These are phyloP conservation scores for Gopherus evgoodei DNA, from an alignment of 2,113 vertebrate species.

Conservation along the genomic window DNA sequence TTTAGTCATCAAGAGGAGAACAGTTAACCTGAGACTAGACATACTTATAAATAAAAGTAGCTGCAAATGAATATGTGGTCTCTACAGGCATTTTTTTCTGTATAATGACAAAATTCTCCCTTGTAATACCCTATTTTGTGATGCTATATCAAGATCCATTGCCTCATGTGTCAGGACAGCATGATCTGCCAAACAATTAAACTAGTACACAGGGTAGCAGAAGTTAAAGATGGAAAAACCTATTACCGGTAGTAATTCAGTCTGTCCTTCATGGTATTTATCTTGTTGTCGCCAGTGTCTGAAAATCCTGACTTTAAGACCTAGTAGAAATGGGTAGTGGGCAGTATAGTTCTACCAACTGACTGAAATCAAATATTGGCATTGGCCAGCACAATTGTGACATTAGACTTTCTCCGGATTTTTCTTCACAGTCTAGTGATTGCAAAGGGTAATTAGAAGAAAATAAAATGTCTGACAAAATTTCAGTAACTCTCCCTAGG, in stretches of 20 bases:
- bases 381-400: neutral
- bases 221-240: neutral
- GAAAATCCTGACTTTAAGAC: neutral
- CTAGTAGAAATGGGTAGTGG: neutral
- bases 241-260: conserved; percentile 24
- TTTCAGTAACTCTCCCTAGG: neutral
- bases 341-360: neutral
- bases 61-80: rapidly evolving
- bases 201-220: neutral
- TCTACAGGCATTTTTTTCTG: conserved; percentile 18
- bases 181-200: conserved; percentile 24
- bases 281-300: neutral
- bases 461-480: neutral
- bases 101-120: neutral
- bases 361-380: neutral
- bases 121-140: neutral
- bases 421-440: neutral
- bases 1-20: neutral
- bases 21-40: neutral
- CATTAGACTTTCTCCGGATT: neutral
- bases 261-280: neutral
- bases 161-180: neutral
- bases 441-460: neutral
- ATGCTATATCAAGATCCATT: neutral
- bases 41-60: neutral